Evolutionary conservation across 2,888 invertebrate species (phyloP), one percentile per base, ranked within the genome.

Genomic region (Eristalinus sepulchralis): DNA sequence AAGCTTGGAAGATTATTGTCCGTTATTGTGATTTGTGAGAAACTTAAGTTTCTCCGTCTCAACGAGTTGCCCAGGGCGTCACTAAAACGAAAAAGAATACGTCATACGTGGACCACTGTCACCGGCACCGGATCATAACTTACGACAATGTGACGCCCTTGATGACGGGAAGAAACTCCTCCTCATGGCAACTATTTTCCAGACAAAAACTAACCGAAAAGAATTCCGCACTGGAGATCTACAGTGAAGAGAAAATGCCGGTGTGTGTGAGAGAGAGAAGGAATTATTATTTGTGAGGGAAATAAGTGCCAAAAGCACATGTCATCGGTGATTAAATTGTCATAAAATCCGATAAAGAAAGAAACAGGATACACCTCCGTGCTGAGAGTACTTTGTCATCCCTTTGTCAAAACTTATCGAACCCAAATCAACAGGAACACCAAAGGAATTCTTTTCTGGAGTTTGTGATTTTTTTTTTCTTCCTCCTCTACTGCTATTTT

Each of bases 151-250:
- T 94, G 79, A 94, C 94, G 89, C 95, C 95, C 90, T 95, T 95
- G 77, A 94, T 93, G 10, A 95, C 95, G 22, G 95, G 95, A 88
- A 95, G 93, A 91, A 95, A 95, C 91, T 96, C 95, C 88, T 95
- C 94, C 47, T 94, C 93, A 92, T 94, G 91, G 92, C 92, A 89
- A 91, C 93, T 94, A 78, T 90, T 90, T 62, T 93, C 93, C n/a
- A 94, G 93, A 90, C 95, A 95, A 92, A 96, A 96, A 91, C 94
- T 94, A 85, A 96, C 95, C 89, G 95, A 95, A 92, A 96, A 95
- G 91, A 95, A 96, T 90, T 96, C 96, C 89, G 95, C 95, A 91
- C 95, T 96, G 72, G 95, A 95, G 90, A 95, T 95, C 95, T 95
- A 93, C 93, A 93, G 88, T 17, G 47, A 88, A 89, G 85, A 17